phyloP scores from a whole-genome alignment of 1,140 invertebrate species.

The Zaprionus tsacasi region DNA sequence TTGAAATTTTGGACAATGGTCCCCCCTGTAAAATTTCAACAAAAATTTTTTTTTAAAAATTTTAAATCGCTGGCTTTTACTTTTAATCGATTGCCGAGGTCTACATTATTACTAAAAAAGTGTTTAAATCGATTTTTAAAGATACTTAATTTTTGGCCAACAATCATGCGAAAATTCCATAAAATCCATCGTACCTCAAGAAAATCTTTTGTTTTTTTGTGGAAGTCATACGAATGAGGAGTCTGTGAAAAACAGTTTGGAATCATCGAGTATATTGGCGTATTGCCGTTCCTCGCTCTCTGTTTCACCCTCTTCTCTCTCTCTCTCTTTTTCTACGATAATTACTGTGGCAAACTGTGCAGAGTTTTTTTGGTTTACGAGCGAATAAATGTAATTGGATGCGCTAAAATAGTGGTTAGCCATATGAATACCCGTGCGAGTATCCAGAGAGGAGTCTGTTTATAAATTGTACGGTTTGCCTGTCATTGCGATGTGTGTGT shows the following conservation, averaged over 20 bases:
- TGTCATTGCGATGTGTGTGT: slow-evolving; percentile 27
- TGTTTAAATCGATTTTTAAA: too few species aligned
- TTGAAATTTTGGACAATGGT: too few species aligned
- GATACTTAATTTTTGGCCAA: too few species aligned
- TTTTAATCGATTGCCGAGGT: too few species aligned
- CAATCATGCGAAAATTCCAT: too few species aligned
- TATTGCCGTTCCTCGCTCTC: background rate
- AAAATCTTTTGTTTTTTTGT: too few species aligned
- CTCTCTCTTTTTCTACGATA: slow-evolving; percentile 42
- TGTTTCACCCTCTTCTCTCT: background rate
- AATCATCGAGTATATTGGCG: background rate
- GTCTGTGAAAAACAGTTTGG: background rate
- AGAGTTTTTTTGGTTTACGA: slow-evolving; percentile 78
- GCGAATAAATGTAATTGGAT: slow-evolving; percentile 82
- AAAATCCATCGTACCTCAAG: too few species aligned
- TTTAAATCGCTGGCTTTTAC: too few species aligned
- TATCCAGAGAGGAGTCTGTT: slow-evolving; percentile 22
- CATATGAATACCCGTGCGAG: slow-evolving; percentile 33
- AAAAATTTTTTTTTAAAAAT: too few species aligned
- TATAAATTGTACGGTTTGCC: slow-evolving; percentile 38
- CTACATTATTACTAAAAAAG: too few species aligned
- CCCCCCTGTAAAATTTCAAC: too few species aligned
- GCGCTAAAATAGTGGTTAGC: slow-evolving; percentile 62
- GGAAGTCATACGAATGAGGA: background rate
- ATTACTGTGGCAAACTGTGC: slow-evolving; percentile 68